phyloP scores from a whole-genome alignment of 2,888 invertebrate species.

The Adineta ricciae region DNA sequence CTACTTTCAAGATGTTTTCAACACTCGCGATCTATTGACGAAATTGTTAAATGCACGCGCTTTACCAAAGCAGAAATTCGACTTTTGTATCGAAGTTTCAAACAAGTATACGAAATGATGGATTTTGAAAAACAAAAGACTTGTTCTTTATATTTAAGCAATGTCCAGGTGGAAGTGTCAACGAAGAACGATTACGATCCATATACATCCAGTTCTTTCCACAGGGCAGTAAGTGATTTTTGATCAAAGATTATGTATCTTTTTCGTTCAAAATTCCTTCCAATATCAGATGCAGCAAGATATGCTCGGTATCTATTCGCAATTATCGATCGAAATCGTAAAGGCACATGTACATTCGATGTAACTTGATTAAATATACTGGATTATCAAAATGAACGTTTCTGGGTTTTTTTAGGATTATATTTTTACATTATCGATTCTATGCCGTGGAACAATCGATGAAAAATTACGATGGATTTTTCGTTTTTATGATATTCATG shows the following conservation, averaged over 20 bases:
- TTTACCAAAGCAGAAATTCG: constrained; percentile 76
- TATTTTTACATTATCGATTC: constrained; percentile 77
- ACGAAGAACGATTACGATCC: constrained; percentile 86
- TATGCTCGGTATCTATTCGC: constrained; percentile 86
- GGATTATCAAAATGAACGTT: neutral
- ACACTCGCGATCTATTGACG: constrained; percentile 29
- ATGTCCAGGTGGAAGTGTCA: constrained; percentile 75
- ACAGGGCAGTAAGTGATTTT: constrained; percentile 74
- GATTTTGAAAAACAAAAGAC: too few species aligned
- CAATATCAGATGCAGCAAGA: constrained; percentile 77
- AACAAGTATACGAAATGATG: constrained; percentile 76
- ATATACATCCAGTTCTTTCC: constrained; percentile 94
- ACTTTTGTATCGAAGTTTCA: constrained; percentile 87
- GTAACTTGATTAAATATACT: constrained; percentile 58
- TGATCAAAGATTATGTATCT: neutral
- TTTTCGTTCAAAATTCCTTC: constrained; percentile 39
- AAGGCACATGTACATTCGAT: constrained; percentile 78
- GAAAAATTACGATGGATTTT: constrained; percentile 93
- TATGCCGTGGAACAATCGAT: constrained; percentile 79
- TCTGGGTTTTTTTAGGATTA: constrained; percentile 76
- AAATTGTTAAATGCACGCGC: constrained; percentile 35
- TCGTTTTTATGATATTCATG: constrained; percentile 82
- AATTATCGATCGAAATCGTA: constrained; percentile 82
- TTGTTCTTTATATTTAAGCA: constrained; percentile 40
- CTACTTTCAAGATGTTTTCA: neutral